Percentiles rank a stretch among this genome's conserved stretches.
These are phyloP conservation scores for Prionailurus bengalensis DNA, from an alignment of 2,113 vertebrate species.

Conservation along the genomic window DNA sequence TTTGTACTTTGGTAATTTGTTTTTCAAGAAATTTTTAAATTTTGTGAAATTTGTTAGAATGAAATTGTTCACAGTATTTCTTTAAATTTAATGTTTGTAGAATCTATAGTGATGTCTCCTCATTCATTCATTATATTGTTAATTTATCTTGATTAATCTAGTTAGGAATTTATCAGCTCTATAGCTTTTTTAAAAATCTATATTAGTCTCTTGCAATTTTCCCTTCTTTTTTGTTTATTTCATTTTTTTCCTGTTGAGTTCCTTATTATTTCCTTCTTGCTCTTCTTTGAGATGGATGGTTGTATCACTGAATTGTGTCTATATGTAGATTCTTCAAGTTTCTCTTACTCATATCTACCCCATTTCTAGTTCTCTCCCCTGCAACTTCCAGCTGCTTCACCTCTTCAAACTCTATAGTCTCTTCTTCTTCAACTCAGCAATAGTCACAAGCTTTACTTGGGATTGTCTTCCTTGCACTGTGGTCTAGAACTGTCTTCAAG, in stretches of 20 bases:
- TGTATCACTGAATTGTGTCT: neutral
- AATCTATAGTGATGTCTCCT: neutral
- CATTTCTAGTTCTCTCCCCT: neutral
- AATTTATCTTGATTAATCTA: neutral
- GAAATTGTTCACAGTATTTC: neutral
- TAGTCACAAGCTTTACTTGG: neutral
- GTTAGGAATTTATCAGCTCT: neutral
- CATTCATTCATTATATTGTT: neutral
- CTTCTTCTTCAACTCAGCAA: neutral
- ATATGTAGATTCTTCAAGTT: neutral
- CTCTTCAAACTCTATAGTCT: neutral
- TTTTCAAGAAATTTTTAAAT: neutral
- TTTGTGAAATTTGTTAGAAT: neutral
- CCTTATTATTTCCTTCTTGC: neutral
- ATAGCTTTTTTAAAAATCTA: neutral
- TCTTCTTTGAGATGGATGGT: neutral
- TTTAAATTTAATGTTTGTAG: neutral
- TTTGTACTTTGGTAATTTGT: neutral
- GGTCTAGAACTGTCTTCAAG: neutral
- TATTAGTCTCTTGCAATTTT: neutral
- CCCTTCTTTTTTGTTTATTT: neutral
- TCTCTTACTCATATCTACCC: neutral
- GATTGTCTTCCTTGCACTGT: accelerated
- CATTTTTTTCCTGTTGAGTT: neutral
- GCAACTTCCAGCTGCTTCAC: neutral